Conservation (phyloP, 2,797 vertebrate species). For the Eremophila alpestris region DNA sequence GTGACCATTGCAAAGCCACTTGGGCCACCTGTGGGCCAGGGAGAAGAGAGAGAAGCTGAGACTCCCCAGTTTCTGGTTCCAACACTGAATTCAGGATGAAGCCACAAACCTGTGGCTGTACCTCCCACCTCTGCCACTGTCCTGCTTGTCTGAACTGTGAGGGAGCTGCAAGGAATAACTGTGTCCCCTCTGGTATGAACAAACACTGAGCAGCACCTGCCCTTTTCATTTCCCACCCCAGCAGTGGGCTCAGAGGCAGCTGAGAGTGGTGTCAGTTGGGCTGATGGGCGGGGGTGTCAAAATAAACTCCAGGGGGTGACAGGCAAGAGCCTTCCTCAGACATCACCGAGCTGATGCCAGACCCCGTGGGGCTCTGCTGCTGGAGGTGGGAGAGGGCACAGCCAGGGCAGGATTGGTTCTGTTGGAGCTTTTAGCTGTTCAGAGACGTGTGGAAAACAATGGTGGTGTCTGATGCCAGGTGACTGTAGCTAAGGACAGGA, state of each 20-base stretch:
- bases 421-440: neutral
- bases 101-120: neutral
- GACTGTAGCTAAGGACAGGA: neutral
- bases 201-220: neutral
- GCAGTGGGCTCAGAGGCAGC: neutral
- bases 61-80: neutral
- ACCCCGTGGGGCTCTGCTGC: rapidly evolving
- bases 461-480: neutral
- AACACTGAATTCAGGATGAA: neutral
- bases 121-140: rapidly evolving
- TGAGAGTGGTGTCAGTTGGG: neutral
- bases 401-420: neutral
- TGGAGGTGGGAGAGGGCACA: rapidly evolving
- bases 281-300: rapidly evolving
- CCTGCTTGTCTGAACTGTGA: neutral
- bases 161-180: neutral
- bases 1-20: neutral
- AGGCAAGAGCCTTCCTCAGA: neutral
- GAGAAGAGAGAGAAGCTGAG: neutral
- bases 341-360: neutral
- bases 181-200: rapidly evolving
- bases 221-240: neutral
- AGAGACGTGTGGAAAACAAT: neutral
- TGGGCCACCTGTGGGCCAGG: neutral
- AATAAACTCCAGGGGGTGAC: neutral